Conservation (phyloP, 2,888 invertebrate species). For the Drosophila silvestris region DNA sequence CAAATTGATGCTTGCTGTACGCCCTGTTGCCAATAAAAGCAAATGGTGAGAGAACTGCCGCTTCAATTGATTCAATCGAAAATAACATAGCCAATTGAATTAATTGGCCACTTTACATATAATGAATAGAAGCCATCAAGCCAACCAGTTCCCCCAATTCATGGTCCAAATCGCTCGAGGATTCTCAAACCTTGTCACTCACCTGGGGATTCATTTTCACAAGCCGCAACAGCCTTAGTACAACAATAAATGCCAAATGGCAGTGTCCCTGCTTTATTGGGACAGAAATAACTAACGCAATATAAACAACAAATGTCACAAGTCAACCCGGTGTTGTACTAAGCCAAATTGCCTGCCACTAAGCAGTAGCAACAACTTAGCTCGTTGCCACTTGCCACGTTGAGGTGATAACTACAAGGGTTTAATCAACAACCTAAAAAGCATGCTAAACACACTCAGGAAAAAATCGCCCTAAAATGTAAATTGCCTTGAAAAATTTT, state of each 20-base stretch:
- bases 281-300: slow-evolving; percentile 10
- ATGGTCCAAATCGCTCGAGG: neutral
- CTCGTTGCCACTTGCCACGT: neutral
- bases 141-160: neutral
- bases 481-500: neutral
- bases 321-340: neutral
- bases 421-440: slow-evolving; percentile 24
- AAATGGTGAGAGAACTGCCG: slow-evolving; percentile 7
- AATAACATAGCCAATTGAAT: slow-evolving; percentile 18
- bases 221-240: neutral
- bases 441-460: slow-evolving; percentile 17
- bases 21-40: slow-evolving; percentile 21
- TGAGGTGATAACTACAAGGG: slow-evolving; percentile 12
- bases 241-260: slow-evolving; percentile 9
- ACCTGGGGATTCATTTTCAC: neutral
- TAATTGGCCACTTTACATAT: slow-evolving; percentile 38
- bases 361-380: slow-evolving; percentile 3
- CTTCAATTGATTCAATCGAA: slow-evolving; percentile 8
- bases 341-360: slow-evolving; percentile 1
- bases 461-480: neutral
- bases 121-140: slow-evolving; percentile 28
- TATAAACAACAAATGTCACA: slow-evolving; percentile 2
- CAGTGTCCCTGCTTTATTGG: slow-evolving; percentile 19
- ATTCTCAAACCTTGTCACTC: neutral
- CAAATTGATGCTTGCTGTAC: slow-evolving; percentile 19